Percentiles rank a stretch among this genome's conserved stretches.
Conservation (phyloP, 2,888 invertebrate species). For the Lamellibrachia satsuma region DNA sequence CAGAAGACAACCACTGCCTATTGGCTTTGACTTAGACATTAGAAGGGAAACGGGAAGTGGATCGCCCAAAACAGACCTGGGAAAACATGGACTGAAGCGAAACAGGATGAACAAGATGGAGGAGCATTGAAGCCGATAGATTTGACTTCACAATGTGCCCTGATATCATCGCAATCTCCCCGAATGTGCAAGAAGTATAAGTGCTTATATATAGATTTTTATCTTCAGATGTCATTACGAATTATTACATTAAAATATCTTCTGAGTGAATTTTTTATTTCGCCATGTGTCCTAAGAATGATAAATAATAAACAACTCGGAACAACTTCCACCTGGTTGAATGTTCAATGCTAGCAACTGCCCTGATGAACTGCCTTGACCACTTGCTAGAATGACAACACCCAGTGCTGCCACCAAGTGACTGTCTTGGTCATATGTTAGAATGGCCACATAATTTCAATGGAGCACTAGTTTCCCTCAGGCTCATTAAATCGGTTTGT, state of each 20-base stretch:
- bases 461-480: background rate
- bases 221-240: background rate
- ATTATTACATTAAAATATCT: background rate
- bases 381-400: background rate
- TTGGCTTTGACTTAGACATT: too few relatives aligned
- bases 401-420: background rate
- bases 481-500: slow-evolving; percentile 13
- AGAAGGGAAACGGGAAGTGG: too few relatives aligned
- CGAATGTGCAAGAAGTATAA: too few relatives aligned
- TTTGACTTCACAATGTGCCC: too few relatives aligned
- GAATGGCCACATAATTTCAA: too few relatives aligned
- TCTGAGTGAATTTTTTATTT: background rate
- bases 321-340: too few relatives aligned
- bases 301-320: background rate
- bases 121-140: too few relatives aligned
- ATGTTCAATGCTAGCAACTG: background rate
- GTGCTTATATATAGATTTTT: background rate
- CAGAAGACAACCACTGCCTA: too few relatives aligned
- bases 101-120: too few relatives aligned
- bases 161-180: too few relatives aligned
- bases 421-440: background rate
- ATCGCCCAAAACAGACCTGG: too few relatives aligned
- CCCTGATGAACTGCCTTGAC: background rate
- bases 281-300: background rate
- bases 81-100: too few relatives aligned